Conservation (phyloP, 2,888 invertebrate genomes). For the Lasioglossum leucozonium region DNA sequence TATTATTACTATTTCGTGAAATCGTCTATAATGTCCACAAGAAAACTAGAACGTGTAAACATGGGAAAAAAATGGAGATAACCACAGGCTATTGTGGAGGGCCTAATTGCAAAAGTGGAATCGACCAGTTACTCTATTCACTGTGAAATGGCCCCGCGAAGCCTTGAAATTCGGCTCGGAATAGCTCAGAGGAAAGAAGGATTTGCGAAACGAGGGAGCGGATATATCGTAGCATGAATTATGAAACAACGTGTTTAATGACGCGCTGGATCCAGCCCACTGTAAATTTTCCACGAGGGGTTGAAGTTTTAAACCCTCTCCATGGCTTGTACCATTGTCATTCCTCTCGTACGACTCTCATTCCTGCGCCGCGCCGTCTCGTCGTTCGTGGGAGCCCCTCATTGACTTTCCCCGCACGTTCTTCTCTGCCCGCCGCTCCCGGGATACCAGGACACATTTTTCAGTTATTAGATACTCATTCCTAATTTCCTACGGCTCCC, state of each 20-base stretch:
- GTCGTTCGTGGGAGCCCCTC: conserved; percentile 57
- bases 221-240: conserved; percentile 80
- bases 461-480: conserved; percentile 78
- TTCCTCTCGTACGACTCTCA: conserved; percentile 73
- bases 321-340: conserved; percentile 76
- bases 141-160: neutral
- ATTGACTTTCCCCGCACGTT: conserved; percentile 73
- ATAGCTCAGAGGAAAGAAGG: conserved; percentile 18
- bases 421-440: conserved; percentile 33
- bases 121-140: neutral
- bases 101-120: conserved; percentile 5
- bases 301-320: conserved; percentile 78
- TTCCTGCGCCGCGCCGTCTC: conserved; percentile 65
- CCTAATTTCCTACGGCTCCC: conserved; percentile 71
- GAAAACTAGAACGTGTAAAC: neutral
- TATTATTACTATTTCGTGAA: neutral
- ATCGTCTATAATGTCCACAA: neutral
- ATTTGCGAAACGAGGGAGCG: conserved; percentile 28
- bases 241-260: conserved; percentile 85
- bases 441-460: conserved; percentile 74
- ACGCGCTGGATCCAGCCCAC: conserved; percentile 82
- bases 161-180: conserved; percentile 1
- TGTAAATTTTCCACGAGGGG: conserved; percentile 81
- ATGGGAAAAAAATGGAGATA: neutral
- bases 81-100: neutral